A percentile compares a stretch with the other conserved stretches of the same genome.
phyloP scores from a whole-genome alignment of 2,797 vertebrate species.

The Prunella strophiata region DNA sequence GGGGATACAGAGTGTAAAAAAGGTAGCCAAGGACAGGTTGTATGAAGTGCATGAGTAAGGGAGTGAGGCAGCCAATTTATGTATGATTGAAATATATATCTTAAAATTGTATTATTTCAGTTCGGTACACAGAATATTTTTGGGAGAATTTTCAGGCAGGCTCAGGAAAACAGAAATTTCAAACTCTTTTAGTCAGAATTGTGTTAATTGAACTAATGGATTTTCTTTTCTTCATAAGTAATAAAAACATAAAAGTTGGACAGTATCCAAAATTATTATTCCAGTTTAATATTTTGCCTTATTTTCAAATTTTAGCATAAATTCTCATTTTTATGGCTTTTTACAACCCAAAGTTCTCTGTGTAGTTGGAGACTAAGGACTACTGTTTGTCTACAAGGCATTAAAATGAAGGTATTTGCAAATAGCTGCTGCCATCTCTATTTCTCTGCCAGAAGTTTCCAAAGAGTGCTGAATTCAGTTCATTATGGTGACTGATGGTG shows the following conservation, averaged over 20 bases:
- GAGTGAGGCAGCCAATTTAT: not conserved
- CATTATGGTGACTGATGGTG: not conserved
- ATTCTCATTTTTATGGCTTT: not conserved
- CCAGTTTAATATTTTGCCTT: not conserved
- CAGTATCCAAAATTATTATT: not conserved
- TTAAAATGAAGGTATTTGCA: not conserved
- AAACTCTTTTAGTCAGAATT: not conserved
- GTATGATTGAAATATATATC: not conserved
- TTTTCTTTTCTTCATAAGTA: not conserved
- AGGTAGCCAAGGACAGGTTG: not conserved
- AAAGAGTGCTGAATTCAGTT: not conserved
- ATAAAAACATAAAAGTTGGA: not conserved
- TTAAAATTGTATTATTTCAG: not conserved
- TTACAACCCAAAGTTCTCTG: not conserved
- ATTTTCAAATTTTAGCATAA: not conserved
- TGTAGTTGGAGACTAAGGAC: not conserved
- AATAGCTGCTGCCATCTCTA: not conserved
- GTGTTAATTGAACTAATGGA: not conserved
- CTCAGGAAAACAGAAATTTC: not conserved
- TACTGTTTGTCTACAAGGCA: not conserved
- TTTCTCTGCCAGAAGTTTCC: not conserved
- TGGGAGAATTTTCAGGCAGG: not conserved
- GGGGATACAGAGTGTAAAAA: not conserved
- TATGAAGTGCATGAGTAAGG: not conserved
- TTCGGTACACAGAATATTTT: not conserved